phyloP scores from a whole-genome alignment of 37 sponge, comb jelly and placozoan genomes.

The Crambe crambe region DNA sequence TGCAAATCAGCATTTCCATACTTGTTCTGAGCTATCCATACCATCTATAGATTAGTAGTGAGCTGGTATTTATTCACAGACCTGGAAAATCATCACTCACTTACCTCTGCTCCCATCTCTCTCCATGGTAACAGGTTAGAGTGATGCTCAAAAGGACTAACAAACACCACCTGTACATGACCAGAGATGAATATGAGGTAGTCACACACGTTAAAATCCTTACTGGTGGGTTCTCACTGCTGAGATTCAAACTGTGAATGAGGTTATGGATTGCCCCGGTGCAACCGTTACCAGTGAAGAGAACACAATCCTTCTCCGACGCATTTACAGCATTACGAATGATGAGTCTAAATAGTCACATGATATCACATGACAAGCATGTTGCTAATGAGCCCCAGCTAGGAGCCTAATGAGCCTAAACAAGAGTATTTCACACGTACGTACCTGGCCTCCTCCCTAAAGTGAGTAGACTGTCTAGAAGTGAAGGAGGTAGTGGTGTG shows the following conservation, averaged over 20 bases:
- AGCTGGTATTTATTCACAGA: neutral
- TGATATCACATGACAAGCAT: neutral
- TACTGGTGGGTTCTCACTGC: conserved; percentile 8
- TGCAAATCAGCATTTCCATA: conserved; percentile 44
- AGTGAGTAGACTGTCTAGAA: conserved; percentile 76
- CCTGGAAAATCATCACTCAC: neutral
- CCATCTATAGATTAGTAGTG: conserved; percentile 34
- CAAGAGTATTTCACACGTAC: neutral
- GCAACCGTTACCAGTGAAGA: conserved; percentile 87
- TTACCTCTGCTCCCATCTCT: conserved; percentile 76
- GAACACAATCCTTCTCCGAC: conserved; percentile 81
- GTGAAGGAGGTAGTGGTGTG: conserved; percentile 82
- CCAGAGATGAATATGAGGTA: neutral
- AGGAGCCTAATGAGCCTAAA: neutral
- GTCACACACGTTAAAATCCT: neutral
- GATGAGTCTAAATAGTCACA: conserved; percentile 12
- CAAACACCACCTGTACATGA: conserved; percentile 65
- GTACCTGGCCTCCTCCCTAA: conserved; percentile 88
- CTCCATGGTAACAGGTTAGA: conserved; percentile 88
- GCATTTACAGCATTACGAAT: conserved; percentile 88
- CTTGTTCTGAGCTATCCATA: conserved; percentile 40
- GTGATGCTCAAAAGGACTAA: conserved; percentile 91
- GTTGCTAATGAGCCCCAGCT: neutral
- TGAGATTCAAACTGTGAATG: conserved; percentile 60
- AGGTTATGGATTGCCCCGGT: conserved; percentile 87